Evolutionary conservation across 2,888 invertebrate genomes (phyloP), one percentile per base, ranked within the genome.

Genomic region (Leucania comma): DNA sequence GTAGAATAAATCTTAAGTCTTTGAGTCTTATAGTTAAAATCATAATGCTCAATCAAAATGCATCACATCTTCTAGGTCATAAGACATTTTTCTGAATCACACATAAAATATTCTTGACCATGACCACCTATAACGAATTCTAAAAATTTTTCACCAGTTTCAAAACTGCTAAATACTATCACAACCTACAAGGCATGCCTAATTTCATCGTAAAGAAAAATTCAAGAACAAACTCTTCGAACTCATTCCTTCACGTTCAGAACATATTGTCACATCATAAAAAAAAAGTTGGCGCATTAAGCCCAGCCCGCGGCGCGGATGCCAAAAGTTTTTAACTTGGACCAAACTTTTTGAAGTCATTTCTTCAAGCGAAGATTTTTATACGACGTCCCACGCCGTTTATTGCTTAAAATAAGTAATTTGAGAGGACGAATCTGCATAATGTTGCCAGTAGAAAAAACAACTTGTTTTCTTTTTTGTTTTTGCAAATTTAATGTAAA

Each of bases 351-450:
- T 77, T 50, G 86, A 81, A 82, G 88, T 89, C 88, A 90, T 89
- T 89, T 87, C 89, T 89, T 86, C 75, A 76, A 86, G 88, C 90
- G 91, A 92, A 93, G 92, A 93, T 92, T 94, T 93, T 93, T 92
- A 91, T 93, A 91, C 91, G 89, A 89, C 88, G 89, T 92, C 91
- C 88, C 90, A 90, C 88, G 88, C 90, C 91, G 92, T 95, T 94
- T 95, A 94, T 94, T 93, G 93, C 93, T 90, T 91, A 93, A 94
- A 79, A 94, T 94, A 94, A 94, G 95, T 94, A 93, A 94, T 94
- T 94, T 92, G 84, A 87, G 87, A 90, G 89, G 91, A 92, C 90
- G 90, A 92, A 94, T 95, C 91, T 94, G 92, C 95, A 95, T 95
- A 95, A 95, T 93, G 92, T 90, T 89, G 87, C 79, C 63, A 89